These are phyloP conservation scores for Hoplodrina blanda DNA, from an alignment of 2,888 invertebrate genomes.

Conservation along the genomic window DNA sequence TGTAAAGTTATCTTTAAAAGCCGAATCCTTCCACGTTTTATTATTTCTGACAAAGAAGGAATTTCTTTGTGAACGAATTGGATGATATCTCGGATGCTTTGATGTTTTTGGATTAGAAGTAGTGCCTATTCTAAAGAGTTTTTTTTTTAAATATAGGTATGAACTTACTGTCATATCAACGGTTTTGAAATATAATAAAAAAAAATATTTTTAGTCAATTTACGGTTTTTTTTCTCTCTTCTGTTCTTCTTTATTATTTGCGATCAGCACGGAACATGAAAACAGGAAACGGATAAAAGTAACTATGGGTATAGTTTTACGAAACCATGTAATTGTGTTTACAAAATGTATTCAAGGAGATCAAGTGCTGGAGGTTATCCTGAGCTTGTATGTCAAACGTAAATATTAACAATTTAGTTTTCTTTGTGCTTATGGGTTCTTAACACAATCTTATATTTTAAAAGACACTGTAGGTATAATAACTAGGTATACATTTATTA, in stretches of 20 bases:
- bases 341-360: constrained; percentile 64
- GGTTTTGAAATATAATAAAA: background rate
- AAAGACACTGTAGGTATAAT: no score
- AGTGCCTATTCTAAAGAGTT: constrained; percentile 19
- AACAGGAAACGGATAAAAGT: constrained; percentile 17
- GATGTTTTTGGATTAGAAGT: constrained; percentile 25
- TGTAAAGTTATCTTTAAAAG: constrained; percentile 36
- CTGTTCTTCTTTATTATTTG: background rate
- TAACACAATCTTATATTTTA: background rate
- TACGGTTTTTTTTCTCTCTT: background rate
- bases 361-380: constrained; percentile 56
- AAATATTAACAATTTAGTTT: constrained; percentile 51
- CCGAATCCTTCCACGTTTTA: constrained; percentile 27
- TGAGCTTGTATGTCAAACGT: constrained; percentile 55
- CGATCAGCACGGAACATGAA: background rate
- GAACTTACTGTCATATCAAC: constrained; percentile 6
- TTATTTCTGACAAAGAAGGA: constrained; percentile 32
- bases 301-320: constrained; percentile 23
- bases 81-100: constrained; percentile 21
- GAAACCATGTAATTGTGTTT: constrained; percentile 51
- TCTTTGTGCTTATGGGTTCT: constrained; percentile 28
- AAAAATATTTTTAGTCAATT: no score
- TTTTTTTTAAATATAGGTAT: background rate
- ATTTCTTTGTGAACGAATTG: constrained; percentile 27
- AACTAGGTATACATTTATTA: no score